Evolutionary conservation across 2,797 vertebrate genomes (phyloP), one percentile per base, ranked within the genome.

Genomic region (Potorous gilbertii): DNA sequence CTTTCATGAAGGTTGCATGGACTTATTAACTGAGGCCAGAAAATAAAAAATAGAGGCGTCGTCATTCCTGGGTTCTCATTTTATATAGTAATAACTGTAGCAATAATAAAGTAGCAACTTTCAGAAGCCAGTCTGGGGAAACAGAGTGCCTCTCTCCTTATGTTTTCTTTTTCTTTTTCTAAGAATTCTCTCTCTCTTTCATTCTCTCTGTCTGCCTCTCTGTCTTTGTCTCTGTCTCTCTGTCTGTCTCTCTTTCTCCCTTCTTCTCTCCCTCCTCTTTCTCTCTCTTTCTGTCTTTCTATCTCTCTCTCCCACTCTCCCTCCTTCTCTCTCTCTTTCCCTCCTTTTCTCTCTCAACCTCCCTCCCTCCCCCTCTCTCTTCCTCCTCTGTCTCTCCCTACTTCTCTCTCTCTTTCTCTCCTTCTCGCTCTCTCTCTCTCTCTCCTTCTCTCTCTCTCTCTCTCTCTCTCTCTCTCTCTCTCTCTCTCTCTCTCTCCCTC

Each of bases 111-210:
- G 59, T 92, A 95, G 96, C 34, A 92, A 92, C 74, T 95, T 96
- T 93, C 55, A 34, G 40, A 95, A 96, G 13, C 34, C 91, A 54
- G 94, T 94, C 34, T 6, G 28, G 95, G 96, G 95, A 94, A 93
- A 54, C 1, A 95, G 93, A 96, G 87, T 55, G 50, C 90, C 90
- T 54, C 55, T 95, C 95, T 40, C 5, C 34, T 92, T 66, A 95
- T 95, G 62, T 87, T 90, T n/a, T 1, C 52, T n/a, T 95, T 29
- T 81, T 66, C 57, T 55, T 95, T 94, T 96, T 62, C 93, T 92
- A 94, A 97, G 18, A 98, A 95, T 81, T 54, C 94, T 97, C 97
- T 98, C 96, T 97, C 96, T 95, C 91, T 54, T 94, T 96, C 97
- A 97, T 95, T 97, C 96, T 95, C 90, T 91, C 5, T 40, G 93